phyloP scores from a whole-genome alignment of 2,113 vertebrate species.

The Cervus canadensis region DNA sequence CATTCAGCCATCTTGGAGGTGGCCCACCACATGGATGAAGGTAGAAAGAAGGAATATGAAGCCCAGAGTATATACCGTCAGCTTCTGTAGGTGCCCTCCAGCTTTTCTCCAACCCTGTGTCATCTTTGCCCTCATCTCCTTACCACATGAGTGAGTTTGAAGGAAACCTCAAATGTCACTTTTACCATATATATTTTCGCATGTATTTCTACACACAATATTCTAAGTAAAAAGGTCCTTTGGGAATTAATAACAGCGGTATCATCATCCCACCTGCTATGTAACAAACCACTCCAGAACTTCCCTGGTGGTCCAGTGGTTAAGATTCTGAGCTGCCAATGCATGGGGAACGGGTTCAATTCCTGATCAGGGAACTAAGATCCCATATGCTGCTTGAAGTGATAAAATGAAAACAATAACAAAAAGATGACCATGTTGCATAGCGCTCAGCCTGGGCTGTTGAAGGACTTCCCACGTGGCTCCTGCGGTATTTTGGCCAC shows the following conservation, averaged over 20 bases:
- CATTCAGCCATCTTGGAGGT: neutral
- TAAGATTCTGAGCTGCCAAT: neutral
- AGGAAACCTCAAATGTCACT: neutral
- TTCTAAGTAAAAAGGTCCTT: neutral
- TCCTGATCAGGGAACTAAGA: neutral
- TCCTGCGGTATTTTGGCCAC: neutral
- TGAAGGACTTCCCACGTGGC: fast-evolving
- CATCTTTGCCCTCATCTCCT: neutral
- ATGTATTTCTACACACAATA: neutral
- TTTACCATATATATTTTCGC: too few species aligned
- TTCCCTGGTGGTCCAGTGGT: neutral
- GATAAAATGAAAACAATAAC: neutral
- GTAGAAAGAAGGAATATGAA: neutral
- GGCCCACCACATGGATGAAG: neutral
- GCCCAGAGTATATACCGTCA: fast-evolving
- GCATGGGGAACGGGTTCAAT: neutral
- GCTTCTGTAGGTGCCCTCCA: neutral
- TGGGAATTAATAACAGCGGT: neutral
- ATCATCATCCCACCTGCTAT: fast-evolving
- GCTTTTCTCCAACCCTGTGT: neutral
- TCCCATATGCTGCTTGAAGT: neutral
- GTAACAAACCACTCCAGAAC: neutral
- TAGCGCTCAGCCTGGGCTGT: fast-evolving
- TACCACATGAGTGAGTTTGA: neutral
- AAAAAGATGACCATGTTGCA: neutral